Conservation (phyloP, 64 coral and sea anemone genomes). For the Cladopsammia gracilis region DNA sequence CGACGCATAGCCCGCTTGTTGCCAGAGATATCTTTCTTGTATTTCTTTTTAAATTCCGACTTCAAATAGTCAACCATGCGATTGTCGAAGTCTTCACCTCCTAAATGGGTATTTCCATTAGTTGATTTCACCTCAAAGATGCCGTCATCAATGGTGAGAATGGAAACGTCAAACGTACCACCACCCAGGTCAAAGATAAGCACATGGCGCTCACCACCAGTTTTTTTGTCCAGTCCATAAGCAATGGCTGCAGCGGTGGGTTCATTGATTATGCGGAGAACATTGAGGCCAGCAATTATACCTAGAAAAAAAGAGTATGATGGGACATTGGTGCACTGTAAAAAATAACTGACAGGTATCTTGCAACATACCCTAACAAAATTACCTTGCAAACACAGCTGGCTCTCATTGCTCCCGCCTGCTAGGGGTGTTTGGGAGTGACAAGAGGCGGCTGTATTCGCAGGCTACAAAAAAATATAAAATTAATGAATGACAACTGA, state of each 20-base stretch:
- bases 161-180: conserved; percentile 68
- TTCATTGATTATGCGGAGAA: conserved; percentile 68
- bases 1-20: conserved; percentile 64
- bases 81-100: conserved; percentile 74
- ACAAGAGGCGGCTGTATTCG: no score
- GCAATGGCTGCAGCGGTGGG: conserved; percentile 75
- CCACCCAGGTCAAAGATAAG: conserved; percentile 77
- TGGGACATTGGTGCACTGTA: neutral
- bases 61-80: conserved; percentile 62
- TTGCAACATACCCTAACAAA: no score
- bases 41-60: conserved; percentile 37
- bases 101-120: conserved; percentile 59
- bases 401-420: no score
- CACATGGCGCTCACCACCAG: conserved; percentile 44
- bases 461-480: no score
- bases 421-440: no score
- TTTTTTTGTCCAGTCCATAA: conserved; percentile 72
- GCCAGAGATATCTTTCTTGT: conserved; percentile 60
- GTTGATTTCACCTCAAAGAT: conserved; percentile 76
- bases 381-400: no score
- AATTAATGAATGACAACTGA: no score
- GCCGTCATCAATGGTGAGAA: conserved; percentile 73
- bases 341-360: neutral
- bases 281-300: conserved; percentile 69
- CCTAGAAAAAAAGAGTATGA: neutral